Conservation (phyloP, 2,113 vertebrate genomes). For the Nesoenas mayeri region DNA sequence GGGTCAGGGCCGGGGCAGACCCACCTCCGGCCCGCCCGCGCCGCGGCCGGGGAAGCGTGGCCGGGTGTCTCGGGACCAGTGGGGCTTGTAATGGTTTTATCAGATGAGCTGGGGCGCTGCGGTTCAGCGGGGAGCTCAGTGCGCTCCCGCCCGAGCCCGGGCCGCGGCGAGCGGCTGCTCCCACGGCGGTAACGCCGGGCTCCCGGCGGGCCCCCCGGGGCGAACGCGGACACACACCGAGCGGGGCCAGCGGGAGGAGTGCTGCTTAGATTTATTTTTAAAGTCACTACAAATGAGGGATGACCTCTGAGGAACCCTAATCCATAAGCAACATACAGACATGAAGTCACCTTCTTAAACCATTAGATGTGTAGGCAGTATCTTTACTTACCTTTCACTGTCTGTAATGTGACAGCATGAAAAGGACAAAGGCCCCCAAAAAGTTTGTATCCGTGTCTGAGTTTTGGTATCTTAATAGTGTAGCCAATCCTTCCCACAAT, state of each 20-base stretch:
- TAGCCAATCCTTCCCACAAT: too few relatives aligned
- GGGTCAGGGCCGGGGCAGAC: not conserved
- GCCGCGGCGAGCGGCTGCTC: too few relatives aligned
- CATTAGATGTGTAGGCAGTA: not conserved
- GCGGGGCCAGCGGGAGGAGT: too few relatives aligned
- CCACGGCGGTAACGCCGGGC: too few relatives aligned
- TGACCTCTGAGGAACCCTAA: not conserved
- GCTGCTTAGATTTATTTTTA: not conserved
- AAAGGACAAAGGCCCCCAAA: not conserved
- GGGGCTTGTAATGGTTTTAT: too few relatives aligned
- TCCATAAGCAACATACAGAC: not conserved
- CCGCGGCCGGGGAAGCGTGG: too few relatives aligned
- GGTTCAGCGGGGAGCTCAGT: too few relatives aligned
- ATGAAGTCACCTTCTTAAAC: not conserved
- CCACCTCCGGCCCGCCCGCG: not conserved
- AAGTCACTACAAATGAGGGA: not conserved
- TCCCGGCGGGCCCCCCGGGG: too few relatives aligned
- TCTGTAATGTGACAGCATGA: not conserved
- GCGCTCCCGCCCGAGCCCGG: too few relatives aligned
- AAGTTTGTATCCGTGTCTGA: not conserved
- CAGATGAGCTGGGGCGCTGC: too few relatives aligned
- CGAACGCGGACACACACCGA: too few relatives aligned
- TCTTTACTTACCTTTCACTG: not conserved
- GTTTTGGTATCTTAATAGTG: not conserved
- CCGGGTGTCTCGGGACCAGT: too few relatives aligned